Base-by-base conservation (phyloP, 2,113 vertebrate species). In the Pogonocichla stellata region DNA sequence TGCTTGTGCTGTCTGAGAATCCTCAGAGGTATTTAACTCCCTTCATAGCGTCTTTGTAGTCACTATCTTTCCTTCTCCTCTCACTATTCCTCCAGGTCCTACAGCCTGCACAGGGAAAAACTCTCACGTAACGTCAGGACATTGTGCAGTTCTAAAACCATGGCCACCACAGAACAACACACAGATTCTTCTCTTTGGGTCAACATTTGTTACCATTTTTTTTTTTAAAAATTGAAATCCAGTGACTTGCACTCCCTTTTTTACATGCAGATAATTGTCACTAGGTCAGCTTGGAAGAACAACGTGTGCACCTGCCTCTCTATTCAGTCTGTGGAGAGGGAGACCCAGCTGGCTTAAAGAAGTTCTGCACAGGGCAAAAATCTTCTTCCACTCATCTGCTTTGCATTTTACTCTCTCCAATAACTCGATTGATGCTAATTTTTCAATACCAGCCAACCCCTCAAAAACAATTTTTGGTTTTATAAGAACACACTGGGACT, bases 31-130 rank as follows among this genome's bases (percentile, higher is more conserved):
- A 15, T 36, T 67, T 71, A 50, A 38, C n/a, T 92, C 40, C 51
- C 40, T 65, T 58, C 61, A 33, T 36, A 42, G 47, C 83, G 94
- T 73, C 95, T 97, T 95, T 93, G 90, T 36, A 84, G 25, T 38
- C 36, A 25, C 88, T 89, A n/a, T 13, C 75, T 53, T 94, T 96
- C 48, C 53, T 74, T 69, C 79, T 69, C 54, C 70, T 64, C 83
- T 79, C 51, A 47, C 71, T 48, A 61, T 14, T 26, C 36, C 19
- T 51, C 31, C 18, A 53, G 19, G 31, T 66, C 43, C 80, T 43
- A 74, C 69, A 28, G 36, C 10, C 19, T 61, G n/a, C n/a, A 56
- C 87, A 51, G 12, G 13, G 36, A 56, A 72, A 74, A 70, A 43
- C n/a, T 45, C 8, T 60, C 19, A 26, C 50, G 47, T 18, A 50